phyloP scores from a whole-genome alignment of 1,140 invertebrate species.

The Dendrolimus kikuchii region DNA sequence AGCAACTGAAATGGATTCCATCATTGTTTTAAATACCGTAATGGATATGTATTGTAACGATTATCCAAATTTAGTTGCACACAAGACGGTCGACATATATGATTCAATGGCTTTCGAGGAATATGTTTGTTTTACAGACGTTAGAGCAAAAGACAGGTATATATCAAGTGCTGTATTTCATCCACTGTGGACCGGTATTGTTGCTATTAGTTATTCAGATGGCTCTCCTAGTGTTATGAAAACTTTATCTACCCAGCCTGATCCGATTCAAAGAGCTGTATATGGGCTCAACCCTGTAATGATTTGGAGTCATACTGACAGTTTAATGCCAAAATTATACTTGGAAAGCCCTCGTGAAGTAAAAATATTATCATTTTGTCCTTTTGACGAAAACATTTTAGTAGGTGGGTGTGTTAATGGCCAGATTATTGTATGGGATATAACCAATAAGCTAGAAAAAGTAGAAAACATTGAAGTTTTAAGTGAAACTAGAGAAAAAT shows the following conservation, averaged over 20 bases:
- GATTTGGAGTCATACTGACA: constrained; percentile 82
- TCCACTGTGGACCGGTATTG: constrained; percentile 77
- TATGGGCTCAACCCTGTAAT: constrained; percentile 76
- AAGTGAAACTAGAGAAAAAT: constrained; percentile 76
- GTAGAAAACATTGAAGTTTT: constrained; percentile 75
- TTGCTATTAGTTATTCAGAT: constrained; percentile 77
- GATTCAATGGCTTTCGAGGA: constrained; percentile 71
- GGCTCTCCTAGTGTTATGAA: constrained; percentile 56
- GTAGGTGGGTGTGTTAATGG: constrained; percentile 82
- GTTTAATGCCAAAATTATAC: constrained; percentile 79
- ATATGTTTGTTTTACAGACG: constrained; percentile 76
- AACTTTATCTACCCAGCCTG: constrained; percentile 41
- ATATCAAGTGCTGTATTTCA: constrained; percentile 80
- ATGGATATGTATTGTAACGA: constrained; percentile 80
- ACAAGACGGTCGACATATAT: constrained; percentile 45
- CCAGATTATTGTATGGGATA: constrained; percentile 82
- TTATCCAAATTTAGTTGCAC: constrained; percentile 70
- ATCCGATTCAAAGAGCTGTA: constrained; percentile 69
- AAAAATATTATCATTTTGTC: constrained; percentile 77
- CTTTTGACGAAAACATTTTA: constrained; percentile 78
- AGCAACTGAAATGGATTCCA: constrained; percentile 39
- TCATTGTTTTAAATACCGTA: constrained; percentile 72
- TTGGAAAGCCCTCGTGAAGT: constrained; percentile 79
- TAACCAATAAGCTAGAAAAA: constrained; percentile 77
- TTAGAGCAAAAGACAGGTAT: constrained; percentile 74